These are phyloP conservation scores for Pomatorhinus ruficollis DNA, from an alignment of 2,113 vertebrate genomes.

Conservation along the genomic window DNA sequence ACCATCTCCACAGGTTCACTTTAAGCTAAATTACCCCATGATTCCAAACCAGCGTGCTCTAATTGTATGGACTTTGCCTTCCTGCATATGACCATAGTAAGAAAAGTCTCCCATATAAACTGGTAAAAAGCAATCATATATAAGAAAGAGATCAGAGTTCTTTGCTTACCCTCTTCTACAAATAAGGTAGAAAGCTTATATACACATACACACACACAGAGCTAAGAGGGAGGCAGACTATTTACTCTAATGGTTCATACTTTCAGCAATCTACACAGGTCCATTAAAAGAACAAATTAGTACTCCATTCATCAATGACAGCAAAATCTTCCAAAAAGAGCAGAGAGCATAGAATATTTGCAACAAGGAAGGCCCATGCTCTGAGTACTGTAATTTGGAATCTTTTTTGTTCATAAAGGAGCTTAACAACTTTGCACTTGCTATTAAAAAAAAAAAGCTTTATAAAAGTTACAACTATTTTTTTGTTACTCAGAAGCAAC, in stretches of 20 bases:
- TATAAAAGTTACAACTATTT: background rate
- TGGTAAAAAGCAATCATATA: background rate
- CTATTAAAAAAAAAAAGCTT: background rate
- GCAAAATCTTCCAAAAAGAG: background rate
- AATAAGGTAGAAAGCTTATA: background rate
- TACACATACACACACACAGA: fast-evolving
- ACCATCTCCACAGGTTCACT: background rate
- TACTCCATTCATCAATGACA: background rate
- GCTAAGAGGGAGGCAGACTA: background rate
- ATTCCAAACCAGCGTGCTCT: background rate
- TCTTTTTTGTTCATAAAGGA: background rate
- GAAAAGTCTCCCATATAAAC: background rate
- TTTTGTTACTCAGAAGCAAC: background rate
- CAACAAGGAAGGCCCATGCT: background rate
- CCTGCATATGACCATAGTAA: background rate
- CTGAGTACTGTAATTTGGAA: background rate
- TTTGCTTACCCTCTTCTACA: background rate
- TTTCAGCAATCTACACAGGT: background rate
- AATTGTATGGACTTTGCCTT: background rate
- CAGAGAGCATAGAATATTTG: background rate
- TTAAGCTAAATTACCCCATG: background rate
- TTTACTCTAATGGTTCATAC: background rate
- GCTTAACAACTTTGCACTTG: background rate
- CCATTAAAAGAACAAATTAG: background rate
- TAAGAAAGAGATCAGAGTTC: background rate